A percentile compares a stretch with the other conserved stretches of the same genome.
Conservation (phyloP, 1,140 invertebrate species). For the Himalopsyche phryganea region DNA sequence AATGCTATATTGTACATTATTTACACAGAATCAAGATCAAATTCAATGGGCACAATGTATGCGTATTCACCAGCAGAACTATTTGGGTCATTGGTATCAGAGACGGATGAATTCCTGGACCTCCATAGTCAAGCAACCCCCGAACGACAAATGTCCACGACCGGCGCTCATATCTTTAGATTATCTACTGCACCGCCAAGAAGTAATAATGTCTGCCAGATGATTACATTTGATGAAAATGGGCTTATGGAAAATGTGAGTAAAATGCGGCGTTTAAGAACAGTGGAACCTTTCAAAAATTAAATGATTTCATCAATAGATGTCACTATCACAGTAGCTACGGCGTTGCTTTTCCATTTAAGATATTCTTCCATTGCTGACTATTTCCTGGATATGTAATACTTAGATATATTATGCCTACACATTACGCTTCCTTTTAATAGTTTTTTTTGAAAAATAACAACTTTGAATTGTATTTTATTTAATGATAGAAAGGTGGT, state of each 20-base stretch:
- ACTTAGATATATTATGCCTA: too few relatives aligned
- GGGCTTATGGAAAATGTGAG: neutral
- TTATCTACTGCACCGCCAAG: conserved; percentile 23
- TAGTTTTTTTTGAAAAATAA: too few relatives aligned
- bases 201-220: neutral
- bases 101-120: conserved; percentile 58
- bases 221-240: conserved; percentile 7
- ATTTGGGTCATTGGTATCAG: conserved; percentile 52
- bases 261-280: neutral
- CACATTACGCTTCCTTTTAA: too few relatives aligned
- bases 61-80: conserved; percentile 48
- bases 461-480: too few relatives aligned
- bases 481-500: too few relatives aligned
- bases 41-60: conserved; percentile 57
- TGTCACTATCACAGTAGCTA: neutral
- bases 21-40: conserved; percentile 54
- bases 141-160: conserved; percentile 24
- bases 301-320: neutral
- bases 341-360: too few relatives aligned
- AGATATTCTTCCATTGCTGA: too few relatives aligned
- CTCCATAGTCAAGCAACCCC: conserved; percentile 44
- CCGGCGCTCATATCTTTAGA: conserved; percentile 3
- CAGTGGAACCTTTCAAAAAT: neutral
- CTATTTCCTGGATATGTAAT: too few relatives aligned
- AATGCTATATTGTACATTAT: too few relatives aligned